Conservation (phyloP, 2,888 invertebrate species). For the Pyrocoelia pectoralis region DNA sequence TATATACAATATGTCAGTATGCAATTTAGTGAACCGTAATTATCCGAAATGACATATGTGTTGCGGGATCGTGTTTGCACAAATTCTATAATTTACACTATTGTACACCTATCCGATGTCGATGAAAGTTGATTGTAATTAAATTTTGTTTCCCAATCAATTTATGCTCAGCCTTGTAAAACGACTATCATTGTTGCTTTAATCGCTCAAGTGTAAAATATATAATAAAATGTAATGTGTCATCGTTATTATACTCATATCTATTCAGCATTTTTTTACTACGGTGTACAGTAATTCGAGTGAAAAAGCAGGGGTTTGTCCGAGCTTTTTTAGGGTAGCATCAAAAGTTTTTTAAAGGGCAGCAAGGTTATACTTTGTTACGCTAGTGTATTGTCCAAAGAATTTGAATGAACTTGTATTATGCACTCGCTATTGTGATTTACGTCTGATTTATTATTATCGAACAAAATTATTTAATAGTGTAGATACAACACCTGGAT, state of each 20-base stretch:
- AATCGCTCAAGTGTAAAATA: conserved; percentile 17
- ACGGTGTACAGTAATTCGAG: conserved; percentile 25
- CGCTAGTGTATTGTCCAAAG: conserved; percentile 29
- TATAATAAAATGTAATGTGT: conserved; percentile 26
- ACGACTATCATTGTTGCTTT: neutral
- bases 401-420: conserved; percentile 32
- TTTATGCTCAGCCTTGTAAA: conserved; percentile 4
- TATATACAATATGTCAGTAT: conserved; percentile 55
- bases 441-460: conserved; percentile 30
- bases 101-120: neutral
- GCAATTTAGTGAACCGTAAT: conserved; percentile 55
- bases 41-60: conserved; percentile 53
- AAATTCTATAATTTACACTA: conserved; percentile 15
- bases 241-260: conserved; percentile 22
- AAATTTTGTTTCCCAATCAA: conserved; percentile 17
- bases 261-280: conserved; percentile 24
- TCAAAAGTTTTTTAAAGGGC: conserved; percentile 26
- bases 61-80: conserved; percentile 40
- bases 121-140: conserved; percentile 15
- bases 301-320: conserved; percentile 16
- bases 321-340: conserved; percentile 26
- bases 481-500: conserved; percentile 37
- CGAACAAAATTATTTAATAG: conserved; percentile 28
- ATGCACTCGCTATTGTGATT: conserved; percentile 30
- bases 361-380: conserved; percentile 33